A percentile compares a stretch with the other conserved stretches of the same genome.
These are phyloP conservation scores for Lepeophtheirus salmonis DNA, from an alignment of 1,140 invertebrate species.

Conservation along the genomic window DNA sequence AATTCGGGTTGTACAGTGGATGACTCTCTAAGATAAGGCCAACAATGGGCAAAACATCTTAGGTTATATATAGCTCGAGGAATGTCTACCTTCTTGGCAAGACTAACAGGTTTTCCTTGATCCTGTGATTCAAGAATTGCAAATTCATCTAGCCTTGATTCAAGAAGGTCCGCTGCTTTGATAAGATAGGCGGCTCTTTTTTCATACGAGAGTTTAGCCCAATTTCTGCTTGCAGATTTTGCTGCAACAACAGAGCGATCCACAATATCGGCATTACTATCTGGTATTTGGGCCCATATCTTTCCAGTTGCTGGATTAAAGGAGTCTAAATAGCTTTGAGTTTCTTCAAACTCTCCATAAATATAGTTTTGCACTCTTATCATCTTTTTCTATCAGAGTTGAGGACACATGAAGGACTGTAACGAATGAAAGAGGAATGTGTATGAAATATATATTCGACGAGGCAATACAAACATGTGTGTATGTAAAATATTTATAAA, in stretches of 20 bases:
- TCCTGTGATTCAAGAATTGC: slow-evolving; percentile 36
- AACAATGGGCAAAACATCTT: slow-evolving; percentile 34
- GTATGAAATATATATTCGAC: too few species aligned
- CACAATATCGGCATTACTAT: slow-evolving; percentile 26
- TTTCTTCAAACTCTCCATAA: slow-evolving; percentile 11
- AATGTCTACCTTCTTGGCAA: slow-evolving; percentile 35
- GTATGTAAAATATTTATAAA: too few species aligned
- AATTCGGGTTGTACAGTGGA: slow-evolving; percentile 25
- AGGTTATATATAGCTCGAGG: slow-evolving; percentile 38
- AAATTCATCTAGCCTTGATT: slow-evolving; percentile 32
- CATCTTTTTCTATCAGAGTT: too few species aligned
- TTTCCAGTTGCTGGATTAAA: slow-evolving; percentile 33
- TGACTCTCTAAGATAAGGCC: slow-evolving; percentile 20
- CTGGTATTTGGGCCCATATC: slow-evolving; percentile 32
- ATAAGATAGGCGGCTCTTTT: slow-evolving; percentile 26
- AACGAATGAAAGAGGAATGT: too few species aligned
- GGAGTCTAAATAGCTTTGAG: background rate
- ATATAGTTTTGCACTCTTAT: slow-evolving; percentile 5
- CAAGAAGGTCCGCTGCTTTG: slow-evolving; percentile 36
- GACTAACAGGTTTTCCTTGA: slow-evolving; percentile 38
- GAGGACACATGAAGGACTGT: too few species aligned
- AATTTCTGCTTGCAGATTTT: slow-evolving; percentile 24
- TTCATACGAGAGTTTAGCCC: slow-evolving; percentile 25
- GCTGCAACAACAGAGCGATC: slow-evolving; percentile 28
- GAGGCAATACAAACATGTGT: too few species aligned